A percentile compares a stretch with the other conserved stretches of the same genome.
Conservation (phyloP, 1,140 invertebrate species). For the Eumaeus atala region DNA sequence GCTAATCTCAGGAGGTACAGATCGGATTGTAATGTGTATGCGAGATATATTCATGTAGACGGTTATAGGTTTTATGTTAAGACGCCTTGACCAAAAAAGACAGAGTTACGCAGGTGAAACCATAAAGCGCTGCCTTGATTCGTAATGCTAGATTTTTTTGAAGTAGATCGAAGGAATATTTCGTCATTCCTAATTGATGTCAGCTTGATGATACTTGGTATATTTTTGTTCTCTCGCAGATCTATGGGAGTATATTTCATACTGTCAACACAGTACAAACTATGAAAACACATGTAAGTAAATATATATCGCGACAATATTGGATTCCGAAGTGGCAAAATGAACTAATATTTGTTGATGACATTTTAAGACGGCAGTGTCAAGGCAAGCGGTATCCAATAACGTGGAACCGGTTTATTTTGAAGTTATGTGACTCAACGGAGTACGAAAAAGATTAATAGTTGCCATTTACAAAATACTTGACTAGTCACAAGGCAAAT, state of each 20-base stretch:
- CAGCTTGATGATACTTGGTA: too few relatives aligned
- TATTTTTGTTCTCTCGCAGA: too few relatives aligned
- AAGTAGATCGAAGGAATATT: too few relatives aligned
- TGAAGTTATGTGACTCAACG: constrained; percentile 7
- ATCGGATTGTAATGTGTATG: too few relatives aligned
- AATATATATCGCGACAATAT: not conserved
- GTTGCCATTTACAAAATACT: constrained; percentile 4
- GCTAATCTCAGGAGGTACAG: too few relatives aligned
- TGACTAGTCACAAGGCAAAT: not conserved
- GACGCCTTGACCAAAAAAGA: too few relatives aligned
- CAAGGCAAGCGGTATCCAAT: not conserved
- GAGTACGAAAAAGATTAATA: not conserved
- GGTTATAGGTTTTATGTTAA: too few relatives aligned
- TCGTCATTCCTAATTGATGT: too few relatives aligned
- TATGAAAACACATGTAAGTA: not conserved
- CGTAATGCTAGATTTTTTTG: too few relatives aligned
- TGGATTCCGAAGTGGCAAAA: not conserved
- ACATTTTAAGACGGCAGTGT: constrained; percentile 2
- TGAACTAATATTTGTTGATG: constrained; percentile 9
- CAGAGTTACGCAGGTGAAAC: too few relatives aligned
- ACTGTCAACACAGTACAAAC: not conserved
- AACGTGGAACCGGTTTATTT: not conserved
- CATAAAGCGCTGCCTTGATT: too few relatives aligned
- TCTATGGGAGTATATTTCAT: not conserved
- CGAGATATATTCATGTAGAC: too few relatives aligned